phyloP scores from a whole-genome alignment of 2,113 vertebrate species.

The Anoura caudifer region DNA sequence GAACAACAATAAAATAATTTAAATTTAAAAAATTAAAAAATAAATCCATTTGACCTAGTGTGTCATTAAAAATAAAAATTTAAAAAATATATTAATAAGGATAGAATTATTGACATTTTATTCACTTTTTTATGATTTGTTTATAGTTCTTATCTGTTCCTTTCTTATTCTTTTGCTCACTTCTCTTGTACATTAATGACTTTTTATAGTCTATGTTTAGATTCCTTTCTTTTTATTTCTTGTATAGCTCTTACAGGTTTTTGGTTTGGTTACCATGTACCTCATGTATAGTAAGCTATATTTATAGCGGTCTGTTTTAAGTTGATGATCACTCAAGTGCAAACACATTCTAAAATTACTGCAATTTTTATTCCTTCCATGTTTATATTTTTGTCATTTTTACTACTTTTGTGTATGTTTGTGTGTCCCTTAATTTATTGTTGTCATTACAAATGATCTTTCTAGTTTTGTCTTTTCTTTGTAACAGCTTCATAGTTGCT shows the following conservation, averaged over 20 bases:
- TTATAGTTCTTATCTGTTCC: neutral
- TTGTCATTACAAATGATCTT: neutral
- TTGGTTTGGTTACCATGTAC: neutral
- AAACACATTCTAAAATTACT: neutral
- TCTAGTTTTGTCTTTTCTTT: neutral
- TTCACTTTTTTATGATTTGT: neutral
- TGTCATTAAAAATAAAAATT: too few relatives aligned
- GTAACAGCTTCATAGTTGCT: neutral
- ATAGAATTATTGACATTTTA: neutral
- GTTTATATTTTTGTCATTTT: neutral
- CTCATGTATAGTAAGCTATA: neutral
- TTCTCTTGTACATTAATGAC: neutral
- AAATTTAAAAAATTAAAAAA: too few relatives aligned
- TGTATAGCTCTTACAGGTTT: neutral
- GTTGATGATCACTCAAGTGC: neutral
- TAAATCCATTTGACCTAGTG: too few relatives aligned
- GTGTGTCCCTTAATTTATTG: neutral
- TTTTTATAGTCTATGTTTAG: neutral
- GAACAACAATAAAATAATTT: too few relatives aligned
- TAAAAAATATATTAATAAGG: neutral
- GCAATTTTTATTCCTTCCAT: neutral
- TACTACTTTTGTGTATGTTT: neutral
- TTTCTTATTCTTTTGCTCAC: neutral
- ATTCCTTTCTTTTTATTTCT: neutral
- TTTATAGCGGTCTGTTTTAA: neutral